A percentile compares a stretch with the other conserved stretches of the same genome.
Evolutionary conservation across 35 echinoderm and acorn worm species (phyloP).

Genomic region (Anneissia japonica): DNA sequence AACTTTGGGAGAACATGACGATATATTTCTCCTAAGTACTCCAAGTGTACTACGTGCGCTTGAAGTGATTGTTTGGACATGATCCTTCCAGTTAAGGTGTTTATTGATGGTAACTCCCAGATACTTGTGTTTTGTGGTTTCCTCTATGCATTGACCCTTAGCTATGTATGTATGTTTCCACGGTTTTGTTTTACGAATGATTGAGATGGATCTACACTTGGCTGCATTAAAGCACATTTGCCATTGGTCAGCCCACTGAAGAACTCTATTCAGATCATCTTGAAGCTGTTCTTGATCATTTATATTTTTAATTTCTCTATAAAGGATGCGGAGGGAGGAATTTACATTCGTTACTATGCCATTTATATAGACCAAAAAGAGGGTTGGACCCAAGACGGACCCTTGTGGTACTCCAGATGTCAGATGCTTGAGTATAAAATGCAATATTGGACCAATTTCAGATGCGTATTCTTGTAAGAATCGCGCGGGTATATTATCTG

Average conservation of each 20-base stretch:
- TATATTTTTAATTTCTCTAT: not conserved
- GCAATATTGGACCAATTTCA: no score
- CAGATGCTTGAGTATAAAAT: no score
- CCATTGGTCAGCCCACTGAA: not conserved
- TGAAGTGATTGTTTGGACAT: not conserved
- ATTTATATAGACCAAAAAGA: slow-evolving; percentile 29
- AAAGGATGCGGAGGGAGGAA: not conserved
- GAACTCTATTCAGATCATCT: not conserved
- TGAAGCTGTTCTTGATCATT: not conserved
- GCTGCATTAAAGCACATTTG: not conserved
- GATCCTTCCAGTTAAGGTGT: not conserved
- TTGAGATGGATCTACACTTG: not conserved
- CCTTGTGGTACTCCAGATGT: not conserved
- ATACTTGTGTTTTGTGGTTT: not conserved
- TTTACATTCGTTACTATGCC: not conserved
- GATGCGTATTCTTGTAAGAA: no score
- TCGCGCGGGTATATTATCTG: no score
- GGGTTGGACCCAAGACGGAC: slow-evolving; percentile 1
- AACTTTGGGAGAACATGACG: no score
- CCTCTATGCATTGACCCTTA: not conserved
- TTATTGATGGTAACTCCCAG: not conserved
- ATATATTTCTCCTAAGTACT: no score
- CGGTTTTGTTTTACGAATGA: not conserved
- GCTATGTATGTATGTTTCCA: not conserved
- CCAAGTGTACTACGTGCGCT: not conserved